phyloP scores from a whole-genome alignment of 2,888 invertebrate species.

The Kryphioiulus occultus region DNA sequence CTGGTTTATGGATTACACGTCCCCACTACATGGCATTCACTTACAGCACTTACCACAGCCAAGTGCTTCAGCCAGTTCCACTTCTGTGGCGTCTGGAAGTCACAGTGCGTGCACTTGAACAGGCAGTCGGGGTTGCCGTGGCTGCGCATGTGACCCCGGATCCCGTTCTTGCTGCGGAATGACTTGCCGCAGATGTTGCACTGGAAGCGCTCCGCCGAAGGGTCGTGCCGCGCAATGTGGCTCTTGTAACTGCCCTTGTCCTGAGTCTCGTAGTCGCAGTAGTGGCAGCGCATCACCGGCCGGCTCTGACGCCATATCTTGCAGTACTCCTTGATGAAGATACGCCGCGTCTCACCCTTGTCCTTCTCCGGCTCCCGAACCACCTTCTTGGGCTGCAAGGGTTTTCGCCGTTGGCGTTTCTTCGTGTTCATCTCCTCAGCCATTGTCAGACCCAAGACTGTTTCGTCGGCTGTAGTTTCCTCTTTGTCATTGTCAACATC shows the following conservation, averaged over 20 bases:
- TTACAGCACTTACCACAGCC: conserved; percentile 53
- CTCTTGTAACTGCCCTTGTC: conserved; percentile 46
- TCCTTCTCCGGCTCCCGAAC: not conserved
- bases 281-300: conserved; percentile 22
- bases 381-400: conserved; percentile 1
- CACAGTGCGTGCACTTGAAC: conserved; percentile 50
- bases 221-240: conserved; percentile 48
- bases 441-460: not conserved
- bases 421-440: not conserved
- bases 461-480: not conserved
- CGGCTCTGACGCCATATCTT: conserved; percentile 44
- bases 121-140: conserved; percentile 56
- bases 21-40: not conserved
- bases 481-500: not conserved
- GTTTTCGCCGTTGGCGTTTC: not conserved
- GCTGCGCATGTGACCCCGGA: conserved; percentile 49
- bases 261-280: conserved; percentile 45
- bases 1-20: too few relatives aligned
- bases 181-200: conserved; percentile 56
- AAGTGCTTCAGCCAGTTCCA: conserved; percentile 57
- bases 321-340: conserved; percentile 41
- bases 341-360: not conserved
- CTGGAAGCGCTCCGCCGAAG: conserved; percentile 33
- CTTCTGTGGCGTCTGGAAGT: conserved; percentile 57
- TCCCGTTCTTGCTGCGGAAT: conserved; percentile 56